Evolutionary conservation across 35 echinoderm and acorn worm species (phyloP).

Genomic region (Chiridota heheva): DNA sequence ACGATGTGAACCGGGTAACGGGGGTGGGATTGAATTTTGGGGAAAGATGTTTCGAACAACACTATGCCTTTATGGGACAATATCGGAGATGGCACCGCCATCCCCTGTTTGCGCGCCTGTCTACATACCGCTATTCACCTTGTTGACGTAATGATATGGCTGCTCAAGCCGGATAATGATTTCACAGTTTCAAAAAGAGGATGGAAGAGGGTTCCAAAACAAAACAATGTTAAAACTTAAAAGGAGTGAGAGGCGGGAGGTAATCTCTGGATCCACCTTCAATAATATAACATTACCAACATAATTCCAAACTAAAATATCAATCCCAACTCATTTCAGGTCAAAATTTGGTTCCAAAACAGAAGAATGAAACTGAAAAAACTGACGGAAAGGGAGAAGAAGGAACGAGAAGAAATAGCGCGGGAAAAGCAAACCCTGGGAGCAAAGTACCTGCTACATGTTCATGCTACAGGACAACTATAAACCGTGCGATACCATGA

Average conservation of each 20-base stretch:
- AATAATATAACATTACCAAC: neutral
- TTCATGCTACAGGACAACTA: neutral
- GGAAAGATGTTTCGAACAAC: too few relatives aligned
- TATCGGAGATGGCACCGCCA: too few relatives aligned
- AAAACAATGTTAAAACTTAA: neutral
- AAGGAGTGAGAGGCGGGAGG: neutral
- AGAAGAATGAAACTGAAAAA: conserved; percentile 98
- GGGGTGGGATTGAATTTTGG: too few relatives aligned
- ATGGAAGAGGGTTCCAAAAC: neutral
- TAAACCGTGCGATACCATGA: too few relatives aligned
- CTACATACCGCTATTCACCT: too few relatives aligned
- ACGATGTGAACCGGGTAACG: too few relatives aligned
- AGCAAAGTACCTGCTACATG: conserved; percentile 52
- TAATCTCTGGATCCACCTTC: neutral
- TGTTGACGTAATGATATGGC: too few relatives aligned
- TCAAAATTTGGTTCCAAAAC: conserved; percentile 99
- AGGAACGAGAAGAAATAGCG: conserved; percentile 83
- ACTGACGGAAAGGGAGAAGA: conserved; percentile 85
- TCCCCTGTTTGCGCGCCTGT: too few relatives aligned
- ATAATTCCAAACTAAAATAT: neutral
- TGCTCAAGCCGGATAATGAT: neutral
- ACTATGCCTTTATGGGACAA: too few relatives aligned
- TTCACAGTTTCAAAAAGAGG: neutral
- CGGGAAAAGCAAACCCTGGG: conserved; percentile 79
- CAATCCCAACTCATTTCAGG: conserved; percentile 47